Evolutionary conservation across 2,113 vertebrate genomes (phyloP), one percentile per base, ranked within the genome.

Genomic region (Daboia siamensis): DNA sequence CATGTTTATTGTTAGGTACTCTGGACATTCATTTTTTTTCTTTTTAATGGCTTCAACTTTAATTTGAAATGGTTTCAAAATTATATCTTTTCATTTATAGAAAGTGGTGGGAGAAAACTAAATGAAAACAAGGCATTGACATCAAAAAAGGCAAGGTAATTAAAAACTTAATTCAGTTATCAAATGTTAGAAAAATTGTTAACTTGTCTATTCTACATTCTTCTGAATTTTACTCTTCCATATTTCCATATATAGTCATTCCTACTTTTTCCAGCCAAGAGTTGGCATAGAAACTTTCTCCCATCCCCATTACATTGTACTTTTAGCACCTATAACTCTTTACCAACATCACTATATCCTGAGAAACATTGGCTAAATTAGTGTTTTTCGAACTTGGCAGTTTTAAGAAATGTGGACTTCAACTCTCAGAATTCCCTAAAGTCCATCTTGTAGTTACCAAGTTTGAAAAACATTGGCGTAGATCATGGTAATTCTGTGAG

Each of bases 111-210:
- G 44, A 98, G 99, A 88, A 99, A 99, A 93, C 96, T 99, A 48
- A 99, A 99, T 89, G 99, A 99, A 97, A 99, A 99, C 96, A 99
- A 99, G 95, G 97, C 98, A 12, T 91, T 99, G 96, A 99, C 99
- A 12, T 98, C 99, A 29, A 99, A 99, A 97, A 99, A 99, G 93
- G 98, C 98, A 96, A 98, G 99, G 99, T 99, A 96, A 84, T 90
- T 92, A 51, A 51, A 11, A 33, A 39, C 1, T 2, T 86, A 13
- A 26, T 64, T 39, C 48, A 89, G 13, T 24, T 39, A 54, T 2
- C 39, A 59, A 54, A 24, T 39, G 7, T 21, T 15, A 39, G 52
- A 46, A 48, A 64, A 26, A 33, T 7, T 5, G 5, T 13, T 52
- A 20, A 11, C 5, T 23, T 33, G 8, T 13, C 39, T n/a, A 86